Evolutionary conservation across 2,113 vertebrate genomes (phyloP).

Genomic region (Aramus guarauna): DNA sequence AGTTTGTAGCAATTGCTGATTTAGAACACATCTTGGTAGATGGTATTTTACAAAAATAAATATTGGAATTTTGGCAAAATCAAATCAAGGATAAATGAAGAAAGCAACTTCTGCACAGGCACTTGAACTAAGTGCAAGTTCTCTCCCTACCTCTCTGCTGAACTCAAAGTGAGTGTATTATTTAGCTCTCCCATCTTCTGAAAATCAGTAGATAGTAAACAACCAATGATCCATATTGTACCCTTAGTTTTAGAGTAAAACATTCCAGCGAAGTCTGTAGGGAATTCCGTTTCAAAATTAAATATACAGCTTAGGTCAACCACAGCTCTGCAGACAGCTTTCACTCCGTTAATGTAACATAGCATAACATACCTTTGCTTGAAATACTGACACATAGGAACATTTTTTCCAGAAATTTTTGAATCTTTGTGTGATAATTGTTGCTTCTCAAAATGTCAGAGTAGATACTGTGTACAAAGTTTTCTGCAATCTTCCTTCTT

Average conservation of each 20-base stretch:
- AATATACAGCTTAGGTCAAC: neutral
- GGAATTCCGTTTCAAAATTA: neutral
- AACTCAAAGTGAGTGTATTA: neutral
- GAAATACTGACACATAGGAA: neutral
- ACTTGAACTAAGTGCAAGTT: neutral
- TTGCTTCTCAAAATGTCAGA: neutral
- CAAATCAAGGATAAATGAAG: neutral
- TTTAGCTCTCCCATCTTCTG: neutral
- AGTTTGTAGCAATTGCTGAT: neutral
- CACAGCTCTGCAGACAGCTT: neutral
- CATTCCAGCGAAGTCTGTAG: fast-evolving
- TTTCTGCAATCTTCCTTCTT: neutral
- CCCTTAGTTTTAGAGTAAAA: neutral
- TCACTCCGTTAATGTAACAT: neutral
- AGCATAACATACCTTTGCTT: neutral
- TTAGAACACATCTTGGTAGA: neutral
- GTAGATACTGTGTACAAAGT: neutral
- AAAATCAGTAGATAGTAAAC: neutral
- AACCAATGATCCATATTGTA: neutral
- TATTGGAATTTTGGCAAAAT: neutral
- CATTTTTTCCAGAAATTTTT: neutral
- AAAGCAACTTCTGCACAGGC: neutral
- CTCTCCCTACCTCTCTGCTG: neutral
- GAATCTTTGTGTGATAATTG: neutral
- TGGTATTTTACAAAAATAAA: neutral